A percentile compares a stretch with the other conserved stretches of the same genome.
Conservation (phyloP, 2,113 vertebrate species). For the Psilopsiagon aurifrons region DNA sequence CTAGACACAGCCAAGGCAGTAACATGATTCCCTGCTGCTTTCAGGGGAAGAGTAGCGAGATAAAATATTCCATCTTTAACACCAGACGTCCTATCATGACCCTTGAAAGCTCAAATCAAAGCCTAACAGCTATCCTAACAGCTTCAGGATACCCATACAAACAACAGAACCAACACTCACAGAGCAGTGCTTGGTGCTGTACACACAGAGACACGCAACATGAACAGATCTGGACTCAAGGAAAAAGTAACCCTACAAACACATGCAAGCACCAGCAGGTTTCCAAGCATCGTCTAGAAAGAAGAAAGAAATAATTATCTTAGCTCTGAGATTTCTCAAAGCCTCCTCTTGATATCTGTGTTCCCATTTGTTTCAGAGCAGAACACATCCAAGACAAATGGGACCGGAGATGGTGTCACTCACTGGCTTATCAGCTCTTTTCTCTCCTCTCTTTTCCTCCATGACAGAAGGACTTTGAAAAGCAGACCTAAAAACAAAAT, state of each 20-base stretch:
- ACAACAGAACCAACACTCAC: not conserved
- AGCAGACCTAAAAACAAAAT: not conserved
- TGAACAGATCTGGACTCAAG: accelerated
- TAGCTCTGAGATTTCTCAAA: not conserved
- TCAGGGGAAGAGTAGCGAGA: not conserved
- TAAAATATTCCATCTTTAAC: not conserved
- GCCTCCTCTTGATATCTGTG: not conserved
- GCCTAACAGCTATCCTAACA: not conserved
- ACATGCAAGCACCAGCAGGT: not conserved
- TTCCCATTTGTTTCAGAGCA: constrained; percentile 2
- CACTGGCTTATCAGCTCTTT: not conserved
- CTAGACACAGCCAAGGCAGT: accelerated
- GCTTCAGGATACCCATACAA: not conserved
- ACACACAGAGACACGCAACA: not conserved
- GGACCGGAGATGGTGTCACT: not conserved
- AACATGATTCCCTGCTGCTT: not conserved
- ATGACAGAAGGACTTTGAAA: not conserved
- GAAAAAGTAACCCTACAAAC: not conserved
- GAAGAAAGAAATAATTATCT: not conserved
- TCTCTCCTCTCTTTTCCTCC: not conserved
- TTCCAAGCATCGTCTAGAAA: not conserved
- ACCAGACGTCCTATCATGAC: not conserved
- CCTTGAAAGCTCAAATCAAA: not conserved
- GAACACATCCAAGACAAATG: not conserved
- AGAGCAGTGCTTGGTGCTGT: not conserved